Evolutionary conservation across 2,113 vertebrate species (phyloP).

Genomic region (Arizona elegans): DNA sequence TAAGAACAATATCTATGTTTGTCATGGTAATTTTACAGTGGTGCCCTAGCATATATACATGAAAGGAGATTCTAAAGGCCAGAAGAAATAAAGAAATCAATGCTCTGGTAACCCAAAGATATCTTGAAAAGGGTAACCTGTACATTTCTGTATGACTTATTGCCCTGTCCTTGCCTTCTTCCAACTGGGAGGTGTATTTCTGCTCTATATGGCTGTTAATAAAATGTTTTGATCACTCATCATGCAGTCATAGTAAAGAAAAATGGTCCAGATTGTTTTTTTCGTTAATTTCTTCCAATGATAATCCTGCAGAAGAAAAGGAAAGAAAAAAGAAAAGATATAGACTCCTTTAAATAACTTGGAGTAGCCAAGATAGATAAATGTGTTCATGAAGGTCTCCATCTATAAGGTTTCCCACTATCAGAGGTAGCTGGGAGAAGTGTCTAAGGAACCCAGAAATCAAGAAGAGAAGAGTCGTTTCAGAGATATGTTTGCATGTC

Average conservation of each 20-base stretch:
- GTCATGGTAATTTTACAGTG: not conserved
- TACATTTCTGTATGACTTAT: not conserved
- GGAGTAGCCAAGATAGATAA: not conserved
- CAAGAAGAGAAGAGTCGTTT: not conserved
- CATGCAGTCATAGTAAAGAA: not conserved
- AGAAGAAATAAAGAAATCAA: not conserved
- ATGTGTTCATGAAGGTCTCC: not conserved
- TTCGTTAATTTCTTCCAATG: not conserved
- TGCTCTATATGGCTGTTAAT: not conserved
- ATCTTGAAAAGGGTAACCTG: not conserved
- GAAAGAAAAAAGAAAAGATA: not conserved
- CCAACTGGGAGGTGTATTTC: not conserved
- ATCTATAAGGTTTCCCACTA: not conserved
- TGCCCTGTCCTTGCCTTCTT: not conserved
- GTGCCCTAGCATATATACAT: not conserved
- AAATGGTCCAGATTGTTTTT: not conserved
- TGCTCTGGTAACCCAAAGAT: not conserved
- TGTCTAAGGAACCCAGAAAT: not conserved
- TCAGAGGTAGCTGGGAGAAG: not conserved
- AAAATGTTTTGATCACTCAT: not conserved
- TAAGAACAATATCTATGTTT: not conserved
- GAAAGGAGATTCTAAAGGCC: not conserved
- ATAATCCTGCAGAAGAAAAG: not conserved
- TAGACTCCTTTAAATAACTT: not conserved
- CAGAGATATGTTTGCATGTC: not conserved